Conservation (phyloP, 1,140 invertebrate genomes). For the Conus ventricosus region DNA sequence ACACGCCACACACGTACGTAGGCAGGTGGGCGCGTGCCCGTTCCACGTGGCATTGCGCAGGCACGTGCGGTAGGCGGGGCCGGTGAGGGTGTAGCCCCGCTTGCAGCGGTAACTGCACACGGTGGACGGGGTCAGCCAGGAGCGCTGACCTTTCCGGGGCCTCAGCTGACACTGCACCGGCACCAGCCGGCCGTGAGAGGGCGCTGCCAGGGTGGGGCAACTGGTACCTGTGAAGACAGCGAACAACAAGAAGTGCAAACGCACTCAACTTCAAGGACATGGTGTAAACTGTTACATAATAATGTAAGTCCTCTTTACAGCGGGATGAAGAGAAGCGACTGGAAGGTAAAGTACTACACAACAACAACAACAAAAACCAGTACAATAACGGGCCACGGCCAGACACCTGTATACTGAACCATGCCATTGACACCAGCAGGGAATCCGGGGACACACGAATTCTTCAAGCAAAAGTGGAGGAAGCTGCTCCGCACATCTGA, state of each 20-base stretch:
- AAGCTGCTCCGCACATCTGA: no score
- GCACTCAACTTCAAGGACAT: background rate
- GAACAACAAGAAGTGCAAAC: background rate
- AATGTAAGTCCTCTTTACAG: no score
- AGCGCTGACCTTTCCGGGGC: background rate
- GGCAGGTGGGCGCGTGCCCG: conserved; percentile 20
- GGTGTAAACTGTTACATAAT: background rate
- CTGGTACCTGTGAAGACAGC: conserved; percentile 12
- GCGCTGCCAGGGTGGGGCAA: conserved; percentile 10
- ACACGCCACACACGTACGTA: conserved; percentile 21
- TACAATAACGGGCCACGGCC: no score
- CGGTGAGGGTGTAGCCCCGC: conserved; percentile 7
- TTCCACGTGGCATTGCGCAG: conserved; percentile 37
- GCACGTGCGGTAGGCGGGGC: conserved; percentile 35
- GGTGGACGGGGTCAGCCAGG: conserved; percentile 31
- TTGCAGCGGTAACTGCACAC: conserved; percentile 39
- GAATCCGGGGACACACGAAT: no score
- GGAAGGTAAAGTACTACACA: no score
- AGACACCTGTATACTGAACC: no score
- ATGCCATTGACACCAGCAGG: no score
- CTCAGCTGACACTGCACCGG: conserved; percentile 20
- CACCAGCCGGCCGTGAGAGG: conserved; percentile 8
- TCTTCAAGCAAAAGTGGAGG: no score
- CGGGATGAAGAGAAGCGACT: no score
- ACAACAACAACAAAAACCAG: no score